Percentiles rank a stretch among this genome's conserved stretches.
These are phyloP conservation scores for Drosophila stalkeri DNA, from an alignment of 2,888 invertebrate species.

Conservation along the genomic window DNA sequence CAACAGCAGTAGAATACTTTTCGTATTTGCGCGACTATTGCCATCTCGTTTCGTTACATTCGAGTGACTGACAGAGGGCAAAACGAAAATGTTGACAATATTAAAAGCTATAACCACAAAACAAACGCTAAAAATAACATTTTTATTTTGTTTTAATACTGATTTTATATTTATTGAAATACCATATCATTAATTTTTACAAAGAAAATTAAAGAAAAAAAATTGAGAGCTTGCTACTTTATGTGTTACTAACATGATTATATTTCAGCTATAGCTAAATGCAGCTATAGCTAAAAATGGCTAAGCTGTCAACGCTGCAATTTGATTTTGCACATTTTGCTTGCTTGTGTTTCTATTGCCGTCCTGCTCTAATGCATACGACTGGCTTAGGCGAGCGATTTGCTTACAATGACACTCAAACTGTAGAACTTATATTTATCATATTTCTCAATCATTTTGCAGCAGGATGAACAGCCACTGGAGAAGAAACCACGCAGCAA, in stretches of 20 bases:
- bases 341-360: neutral
- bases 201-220: too few relatives aligned
- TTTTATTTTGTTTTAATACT: too few relatives aligned
- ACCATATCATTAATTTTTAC: too few relatives aligned
- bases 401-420: constrained; percentile 10
- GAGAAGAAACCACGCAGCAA: constrained; percentile 70
- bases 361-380: constrained; percentile 20
- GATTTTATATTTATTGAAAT: neutral
- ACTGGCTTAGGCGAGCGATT: neutral
- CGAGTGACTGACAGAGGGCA: neutral
- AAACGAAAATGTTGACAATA: neutral
- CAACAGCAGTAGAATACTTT: neutral
- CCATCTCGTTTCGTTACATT: neutral
- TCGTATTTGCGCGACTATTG: neutral
- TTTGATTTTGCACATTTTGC: neutral
- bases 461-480: constrained; percentile 80
- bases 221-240: too few relatives aligned
- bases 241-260: neutral
- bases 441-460: neutral
- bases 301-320: neutral
- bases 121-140: neutral
- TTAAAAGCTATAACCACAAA: neutral
- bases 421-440: neutral
- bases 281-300: neutral
- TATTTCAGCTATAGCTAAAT: neutral